These are phyloP conservation scores for Lottia scabra DNA, from an alignment of 2,888 invertebrate genomes.

Conservation along the genomic window DNA sequence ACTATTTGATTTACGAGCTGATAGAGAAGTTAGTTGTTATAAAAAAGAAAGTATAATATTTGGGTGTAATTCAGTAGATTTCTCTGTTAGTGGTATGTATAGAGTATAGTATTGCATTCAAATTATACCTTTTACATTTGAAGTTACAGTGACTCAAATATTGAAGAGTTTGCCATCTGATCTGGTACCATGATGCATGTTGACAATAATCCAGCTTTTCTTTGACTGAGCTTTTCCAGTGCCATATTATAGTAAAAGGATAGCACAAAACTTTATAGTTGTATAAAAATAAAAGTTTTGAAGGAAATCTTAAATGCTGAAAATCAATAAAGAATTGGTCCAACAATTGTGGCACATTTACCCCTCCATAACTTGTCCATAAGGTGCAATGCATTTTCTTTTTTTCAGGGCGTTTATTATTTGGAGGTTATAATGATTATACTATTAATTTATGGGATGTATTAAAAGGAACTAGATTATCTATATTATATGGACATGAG, in stretches of 20 bases:
- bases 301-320: too few species aligned
- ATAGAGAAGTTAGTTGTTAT: constrained; percentile 96
- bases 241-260: too few species aligned
- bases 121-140: not conserved
- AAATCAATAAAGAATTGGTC: too few species aligned
- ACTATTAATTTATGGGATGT: constrained; percentile 99
- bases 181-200: too few species aligned
- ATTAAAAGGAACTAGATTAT: constrained; percentile 89
- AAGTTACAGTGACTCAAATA: too few species aligned
- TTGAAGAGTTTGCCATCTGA: too few species aligned
- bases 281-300: too few species aligned
- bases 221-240: too few species aligned
- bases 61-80: constrained; percentile 97
- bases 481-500: constrained; percentile 94
- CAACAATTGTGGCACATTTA: too few species aligned
- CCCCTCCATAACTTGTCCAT: too few species aligned
- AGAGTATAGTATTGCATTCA: not conserved
- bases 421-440: constrained; percentile 99
- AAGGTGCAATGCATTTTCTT: not conserved
- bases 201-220: too few species aligned
- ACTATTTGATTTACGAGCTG: constrained; percentile 96
- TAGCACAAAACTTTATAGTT: too few species aligned
- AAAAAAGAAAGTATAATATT: constrained; percentile 97
- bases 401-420: constrained; percentile 84
- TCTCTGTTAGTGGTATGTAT: constrained; percentile 87